Evolutionary conservation across 2,888 invertebrate species (phyloP), one percentile per base, ranked within the genome.

Genomic region (Orthosia cruda): DNA sequence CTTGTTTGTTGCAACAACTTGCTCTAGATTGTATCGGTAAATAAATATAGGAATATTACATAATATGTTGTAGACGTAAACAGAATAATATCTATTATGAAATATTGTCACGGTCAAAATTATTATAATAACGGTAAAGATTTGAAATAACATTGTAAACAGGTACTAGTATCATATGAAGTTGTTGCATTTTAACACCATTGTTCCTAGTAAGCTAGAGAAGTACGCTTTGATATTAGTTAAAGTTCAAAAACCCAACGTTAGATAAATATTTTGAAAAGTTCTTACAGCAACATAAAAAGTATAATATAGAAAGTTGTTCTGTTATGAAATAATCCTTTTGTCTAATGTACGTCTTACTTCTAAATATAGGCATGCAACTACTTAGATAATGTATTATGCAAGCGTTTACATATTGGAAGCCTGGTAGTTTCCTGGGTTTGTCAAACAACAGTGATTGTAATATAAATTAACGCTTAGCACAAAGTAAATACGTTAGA

Each of bases 391-490:
- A 78, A 61, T 54, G 18, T 65, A 71, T 84, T 80, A 76, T 71
- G 71, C 61, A 82, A 84, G n/a, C 58, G 47, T 58, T 82, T 57
- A 80, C 72, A 72, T 76, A 71, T 76, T 66, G 45, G 59, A 57
- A 52, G 23, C 50, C 50, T 32, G 40, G 58, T 54, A 71, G 67
- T 75, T 74, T 84, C 81, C 83, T 82, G 61, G 66, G 50, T 70
- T 79, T 58, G 20, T 57, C 58, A 80, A 69, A 81, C 84, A 80
- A 61, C 49, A 69, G 57, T 61, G 75, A 65, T 80, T 81, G 71
- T 80, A 61, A 64, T 71, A 68, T 65, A 55, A 71, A 70, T 79
- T 61, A 83, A 74, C 47, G 40, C 50, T 61, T 57, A 64, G 61
- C 26, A 45, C 26, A 68, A 57, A 52, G 55, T 59, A 64, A 83